These are phyloP conservation scores for Epinotia ramella DNA, from an alignment of 2,888 invertebrate genomes.

Conservation along the genomic window DNA sequence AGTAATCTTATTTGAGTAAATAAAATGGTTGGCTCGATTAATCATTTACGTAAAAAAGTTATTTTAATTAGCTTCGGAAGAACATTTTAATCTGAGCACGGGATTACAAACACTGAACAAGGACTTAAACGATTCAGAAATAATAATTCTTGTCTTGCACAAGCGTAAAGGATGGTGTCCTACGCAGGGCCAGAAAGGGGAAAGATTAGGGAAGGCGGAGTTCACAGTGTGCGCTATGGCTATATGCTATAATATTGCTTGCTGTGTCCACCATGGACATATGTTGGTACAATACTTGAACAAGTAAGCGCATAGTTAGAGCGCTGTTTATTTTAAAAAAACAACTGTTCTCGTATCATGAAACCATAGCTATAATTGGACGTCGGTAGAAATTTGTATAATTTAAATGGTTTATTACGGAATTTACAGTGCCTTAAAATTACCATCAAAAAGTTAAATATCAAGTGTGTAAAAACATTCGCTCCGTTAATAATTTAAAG, in stretches of 20 bases:
- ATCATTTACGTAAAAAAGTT: constrained; percentile 77
- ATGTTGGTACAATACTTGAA: too few species aligned
- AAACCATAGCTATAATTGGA: too few species aligned
- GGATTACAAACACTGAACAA: constrained; percentile 81
- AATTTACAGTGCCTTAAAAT: neutral
- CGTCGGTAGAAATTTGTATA: neutral
- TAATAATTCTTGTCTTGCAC: constrained; percentile 84
- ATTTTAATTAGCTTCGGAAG: constrained; percentile 79
- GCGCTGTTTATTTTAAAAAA: neutral
- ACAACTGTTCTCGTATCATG: too few species aligned
- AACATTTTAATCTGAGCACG: constrained; percentile 77
- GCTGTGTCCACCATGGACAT: neutral
- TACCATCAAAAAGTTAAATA: neutral
- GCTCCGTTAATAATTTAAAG: too few species aligned
- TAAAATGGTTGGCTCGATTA: constrained; percentile 65
- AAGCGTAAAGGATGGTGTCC: constrained; percentile 73
- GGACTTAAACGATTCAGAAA: constrained; percentile 84
- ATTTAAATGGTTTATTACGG: neutral
- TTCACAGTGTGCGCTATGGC: constrained; percentile 53
- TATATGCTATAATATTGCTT: constrained; percentile 31
- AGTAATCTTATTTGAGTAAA: constrained; percentile 44
- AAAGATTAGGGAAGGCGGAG: constrained; percentile 52
- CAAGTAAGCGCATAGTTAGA: neutral
- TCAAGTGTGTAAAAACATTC: neutral
- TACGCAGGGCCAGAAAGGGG: constrained; percentile 60